Conservation (phyloP, 2,113 vertebrate genomes). For the Vombatus ursinus region DNA sequence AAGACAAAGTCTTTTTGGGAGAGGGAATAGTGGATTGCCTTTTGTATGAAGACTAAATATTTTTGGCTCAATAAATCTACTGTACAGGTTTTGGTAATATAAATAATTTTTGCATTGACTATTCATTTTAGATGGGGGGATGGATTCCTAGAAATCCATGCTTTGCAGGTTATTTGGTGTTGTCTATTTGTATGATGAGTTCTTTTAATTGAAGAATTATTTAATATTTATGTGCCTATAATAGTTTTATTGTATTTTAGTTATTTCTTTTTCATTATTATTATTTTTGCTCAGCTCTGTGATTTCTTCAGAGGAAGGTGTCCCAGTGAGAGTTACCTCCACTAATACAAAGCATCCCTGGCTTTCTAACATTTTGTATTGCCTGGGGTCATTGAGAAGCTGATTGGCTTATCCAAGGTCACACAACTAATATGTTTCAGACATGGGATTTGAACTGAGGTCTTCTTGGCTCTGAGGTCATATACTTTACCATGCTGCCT, state of each 20-base stretch:
- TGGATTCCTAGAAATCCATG: not conserved
- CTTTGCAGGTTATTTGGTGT: not conserved
- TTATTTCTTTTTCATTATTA: not conserved
- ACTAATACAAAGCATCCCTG: not conserved
- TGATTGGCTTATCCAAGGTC: not conserved
- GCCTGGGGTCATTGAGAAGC: not conserved
- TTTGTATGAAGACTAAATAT: not conserved
- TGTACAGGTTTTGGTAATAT: not conserved
- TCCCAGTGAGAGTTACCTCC: not conserved
- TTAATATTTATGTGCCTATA: not conserved
- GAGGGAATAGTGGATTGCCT: not conserved
- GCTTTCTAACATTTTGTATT: not conserved
- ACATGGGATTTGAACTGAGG: not conserved
- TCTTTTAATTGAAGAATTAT: not conserved
- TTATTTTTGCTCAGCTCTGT: not conserved
- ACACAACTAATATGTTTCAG: not conserved
- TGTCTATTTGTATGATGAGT: not conserved
- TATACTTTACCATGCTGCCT: not conserved
- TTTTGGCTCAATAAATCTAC: not conserved
- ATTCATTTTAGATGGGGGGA: not conserved
- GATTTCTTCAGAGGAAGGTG: not conserved
- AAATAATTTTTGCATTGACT: not conserved
- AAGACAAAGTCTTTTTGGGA: not conserved
- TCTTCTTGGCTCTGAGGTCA: not conserved
- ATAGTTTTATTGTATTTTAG: not conserved